phyloP scores from a whole-genome alignment of 1,140 invertebrate genomes.

The Drosophila bocki region DNA sequence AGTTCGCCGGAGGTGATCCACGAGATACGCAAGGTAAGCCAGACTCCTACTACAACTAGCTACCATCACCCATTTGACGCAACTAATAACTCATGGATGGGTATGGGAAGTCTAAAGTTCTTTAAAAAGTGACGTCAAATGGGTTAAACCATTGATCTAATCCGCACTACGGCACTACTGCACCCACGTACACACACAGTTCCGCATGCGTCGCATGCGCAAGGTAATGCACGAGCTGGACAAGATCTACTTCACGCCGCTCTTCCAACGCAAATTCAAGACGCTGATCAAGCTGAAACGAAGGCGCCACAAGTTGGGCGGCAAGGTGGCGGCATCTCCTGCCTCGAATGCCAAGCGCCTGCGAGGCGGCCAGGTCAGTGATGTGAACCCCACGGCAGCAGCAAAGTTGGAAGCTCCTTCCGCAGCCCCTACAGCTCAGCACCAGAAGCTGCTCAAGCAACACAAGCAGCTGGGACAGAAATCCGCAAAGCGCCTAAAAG shows the following conservation, averaged over 20 bases:
- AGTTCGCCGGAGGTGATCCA: conserved; percentile 86
- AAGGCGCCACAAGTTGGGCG: conserved; percentile 57
- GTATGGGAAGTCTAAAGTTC: no score
- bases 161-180: background rate
- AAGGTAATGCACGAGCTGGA: conserved; percentile 80
- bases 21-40: conserved; percentile 78
- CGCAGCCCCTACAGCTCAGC: background rate
- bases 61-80: background rate
- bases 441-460: background rate
- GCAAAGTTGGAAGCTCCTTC: background rate
- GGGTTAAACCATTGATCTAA: background rate
- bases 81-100: background rate
- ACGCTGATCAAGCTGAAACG: conserved; percentile 59
- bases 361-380: conserved; percentile 15
- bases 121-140: background rate
- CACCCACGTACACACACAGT: conserved; percentile 31
- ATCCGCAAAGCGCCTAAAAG: background rate
- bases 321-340: background rate
- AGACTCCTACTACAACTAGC: background rate
- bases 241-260: conserved; percentile 77
- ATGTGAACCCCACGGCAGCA: background rate
- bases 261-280: conserved; percentile 77
- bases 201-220: conserved; percentile 74
- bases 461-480: conserved; percentile 5
- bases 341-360: conserved; percentile 16